phyloP scores from a whole-genome alignment of 2,888 invertebrate genomes.

The Andrena praecox region DNA sequence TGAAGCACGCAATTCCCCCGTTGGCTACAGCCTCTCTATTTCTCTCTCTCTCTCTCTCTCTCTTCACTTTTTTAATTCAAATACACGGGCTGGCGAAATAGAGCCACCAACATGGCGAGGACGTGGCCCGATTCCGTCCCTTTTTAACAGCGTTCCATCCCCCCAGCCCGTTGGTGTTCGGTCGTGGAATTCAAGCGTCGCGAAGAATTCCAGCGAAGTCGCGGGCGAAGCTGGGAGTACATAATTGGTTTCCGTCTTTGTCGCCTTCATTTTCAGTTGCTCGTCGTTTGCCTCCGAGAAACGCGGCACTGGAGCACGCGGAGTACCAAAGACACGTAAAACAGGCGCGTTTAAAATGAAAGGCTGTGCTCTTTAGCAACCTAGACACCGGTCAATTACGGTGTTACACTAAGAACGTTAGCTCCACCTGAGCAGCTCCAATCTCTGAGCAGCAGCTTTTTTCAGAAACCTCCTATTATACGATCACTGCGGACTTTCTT shows the following conservation, averaged over 20 bases:
- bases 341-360: conserved; percentile 13
- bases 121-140: not conserved
- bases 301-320: conserved; percentile 23
- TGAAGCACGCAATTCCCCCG: not conserved
- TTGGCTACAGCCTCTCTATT: too few species aligned
- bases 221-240: conserved; percentile 27
- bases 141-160: not conserved
- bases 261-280: conserved; percentile 27
- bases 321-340: not conserved
- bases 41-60: too few species aligned
- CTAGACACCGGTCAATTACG: conserved; percentile 24
- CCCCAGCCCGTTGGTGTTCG: conserved; percentile 7
- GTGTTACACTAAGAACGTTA: not conserved
- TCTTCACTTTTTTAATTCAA: not conserved
- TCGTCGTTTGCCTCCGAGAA: conserved; percentile 10
- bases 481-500: not conserved
- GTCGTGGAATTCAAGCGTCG: conserved; percentile 21
- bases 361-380: conserved; percentile 18
- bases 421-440: not conserved
- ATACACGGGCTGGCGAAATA: not conserved
- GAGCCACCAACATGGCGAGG: not conserved
- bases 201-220: not conserved
- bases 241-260: conserved; percentile 53
- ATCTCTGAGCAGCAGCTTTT: not conserved
- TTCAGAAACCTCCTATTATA: not conserved